Base-by-base conservation (phyloP, 2,113 vertebrate genomes). In the Egretta garzetta region DNA sequence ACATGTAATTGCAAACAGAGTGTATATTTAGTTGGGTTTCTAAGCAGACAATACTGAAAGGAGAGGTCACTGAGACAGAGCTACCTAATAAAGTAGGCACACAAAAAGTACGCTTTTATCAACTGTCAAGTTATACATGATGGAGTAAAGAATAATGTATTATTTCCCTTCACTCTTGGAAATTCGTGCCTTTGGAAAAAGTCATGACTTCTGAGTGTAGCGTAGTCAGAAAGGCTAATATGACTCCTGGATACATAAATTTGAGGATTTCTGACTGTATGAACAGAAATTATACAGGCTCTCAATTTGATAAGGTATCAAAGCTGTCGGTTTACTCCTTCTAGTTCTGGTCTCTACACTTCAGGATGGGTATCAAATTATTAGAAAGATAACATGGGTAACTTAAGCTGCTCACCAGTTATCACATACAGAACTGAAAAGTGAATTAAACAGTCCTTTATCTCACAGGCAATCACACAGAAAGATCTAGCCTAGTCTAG, bases 1-100 rank as follows among this genome's bases (percentile, higher is more conserved):
- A 93, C 62, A 33, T 23, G 75, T 80, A 90, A 92, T 95, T 86
- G 70, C 50, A 88, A 95, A 91, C 17, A 66, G 43, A 82, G 33
- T 68, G 49, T 79, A 85, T 94, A 92, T 95, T 86, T 95, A 94
- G 72, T 58, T 70, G 22, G 8, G 52, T 94, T 94, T 95, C 76
- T 87, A 91, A 89, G 84, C 64, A 95, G 63, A 80, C 28, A 59
- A 53, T 74, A 62, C 22, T 50, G 30, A 83, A 82, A 84, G 79
- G 76, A 87, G 60, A 90, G 93, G 72, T 84, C 53, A 87, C 41
- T 60, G 28, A 88, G 53, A 53, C 37, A 83, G 17, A 88, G 33
- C 8, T 77, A 27, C 37, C 43, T 62, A 30, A 56, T 52, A n/a
- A 93, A 80, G 22, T 3, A 63, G 37, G 10, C 21, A 50, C 45